Base-by-base conservation (phyloP, 2,797 vertebrate species). In the Clarias fuscus region DNA sequence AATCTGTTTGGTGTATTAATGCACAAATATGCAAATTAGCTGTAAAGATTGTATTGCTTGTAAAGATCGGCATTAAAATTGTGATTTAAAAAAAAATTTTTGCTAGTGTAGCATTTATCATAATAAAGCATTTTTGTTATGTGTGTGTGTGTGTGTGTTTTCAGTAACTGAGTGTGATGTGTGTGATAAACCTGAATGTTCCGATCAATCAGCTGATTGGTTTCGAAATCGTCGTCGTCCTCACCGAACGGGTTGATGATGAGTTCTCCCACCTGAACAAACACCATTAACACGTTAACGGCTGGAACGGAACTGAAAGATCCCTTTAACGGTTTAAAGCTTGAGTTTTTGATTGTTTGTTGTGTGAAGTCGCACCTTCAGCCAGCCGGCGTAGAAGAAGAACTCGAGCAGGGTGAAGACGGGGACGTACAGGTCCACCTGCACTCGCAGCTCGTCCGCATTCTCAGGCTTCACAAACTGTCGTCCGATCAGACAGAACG, bases 211-310 rank as follows among this genome's bases (percentile, higher is more conserved):
- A 99, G 92, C 91, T 97, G 94, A 92, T 98, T 98, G 24, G 97
- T 99, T 92, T 99, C 97, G 95, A 98, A 98, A 89, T 98, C 97
- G 0, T 98, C 97, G 0, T 98, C 97, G 0, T 98, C 97, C 84
- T 99, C 97, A 17, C 97, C 97, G 30, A 98, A 98, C 0, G 97
- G 96, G 89, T 98, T 98, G 87, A 98, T 97, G 84, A 98, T 97
- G 84, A 97, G 94, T 88, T 98, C 97, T 0, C 96, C 97, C 5
- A 98, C 97, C 97, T 97, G 27, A 56, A 86, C 58, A 85, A 71
- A 88, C 24, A 86, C 3, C 4, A 11, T 72, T 10, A 22, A 64
- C 71, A 30, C 18, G 3, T 61, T 10, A 30, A 30, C 10, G 8
- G 56, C 48, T 10, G 10, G 2, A 59, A 18, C 30, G 33, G 33